Base-by-base conservation (phyloP, 2,113 vertebrate genomes). In the Phyllostomus discolor region DNA sequence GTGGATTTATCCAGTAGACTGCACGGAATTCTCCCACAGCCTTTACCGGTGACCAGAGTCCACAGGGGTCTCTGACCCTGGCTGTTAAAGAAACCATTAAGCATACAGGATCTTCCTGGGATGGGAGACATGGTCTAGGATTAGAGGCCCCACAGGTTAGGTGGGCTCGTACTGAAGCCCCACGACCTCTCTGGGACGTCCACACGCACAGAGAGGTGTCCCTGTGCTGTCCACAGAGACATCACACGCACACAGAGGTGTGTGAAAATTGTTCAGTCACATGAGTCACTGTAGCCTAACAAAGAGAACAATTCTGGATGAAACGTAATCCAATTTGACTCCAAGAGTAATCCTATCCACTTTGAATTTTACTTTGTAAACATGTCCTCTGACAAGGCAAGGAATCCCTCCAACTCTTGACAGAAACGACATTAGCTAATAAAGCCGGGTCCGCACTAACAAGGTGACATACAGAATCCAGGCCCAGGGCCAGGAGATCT, bases 311-410 rank as follows among this genome's bases (percentile, higher is more conserved):
- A 57, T 43, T 91, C 75, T 54, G 9, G 24, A 38, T 38, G 35
- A 50, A 95, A 96, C 73, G 35, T 43, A 91, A 96, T 64, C 66
- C 57, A 73, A 16, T 88, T 84, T 93, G 86, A 91, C 66, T 95
- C 87, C 28, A 66, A 82, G 66, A 85, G 48, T 90, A 92, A 95
- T 84, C 46, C 91, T 26, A 57, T 17, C 35, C 22, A 50, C 54
- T 87, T 95, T 33, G 80, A 76, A 89, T 48, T 54, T 80, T 62
- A 48, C 81, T 91, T 41, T 88, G 70, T 81, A 88, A 92, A 41
- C 59, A 15, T 7, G 33, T 78, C n/a, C 62, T 35, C 86, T 62
- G 80, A 90, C 84, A 80, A 50, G 72, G 76, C 67, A 73, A 31
- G 62, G 81, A 43, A 33, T 59, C 94, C 46, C 52, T 59, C 31